Conservation (phyloP, 2,888 invertebrate species). For the Lithophane leautieri region DNA sequence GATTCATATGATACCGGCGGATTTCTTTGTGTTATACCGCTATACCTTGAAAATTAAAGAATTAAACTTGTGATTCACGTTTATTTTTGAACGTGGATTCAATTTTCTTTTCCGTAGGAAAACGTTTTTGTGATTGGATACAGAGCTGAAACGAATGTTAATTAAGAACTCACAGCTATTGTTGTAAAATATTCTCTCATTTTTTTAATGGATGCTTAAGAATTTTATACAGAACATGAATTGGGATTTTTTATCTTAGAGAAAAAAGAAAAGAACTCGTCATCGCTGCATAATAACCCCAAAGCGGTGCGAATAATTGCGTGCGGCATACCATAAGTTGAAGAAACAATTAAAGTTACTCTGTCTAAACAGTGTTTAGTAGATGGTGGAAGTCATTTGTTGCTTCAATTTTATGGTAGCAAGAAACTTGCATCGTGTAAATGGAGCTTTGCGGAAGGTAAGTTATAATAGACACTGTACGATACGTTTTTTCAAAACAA, state of each 20-base stretch:
- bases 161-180: not conserved
- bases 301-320: not conserved
- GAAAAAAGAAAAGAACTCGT: not conserved
- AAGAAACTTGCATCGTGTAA: not conserved
- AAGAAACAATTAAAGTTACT: not conserved
- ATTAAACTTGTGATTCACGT: slow-evolving; percentile 25
- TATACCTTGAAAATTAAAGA: slow-evolving; percentile 21
- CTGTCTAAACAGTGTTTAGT: not conserved
- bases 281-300: not conserved
- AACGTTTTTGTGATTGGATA: slow-evolving; percentile 5
- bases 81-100: slow-evolving; percentile 27
- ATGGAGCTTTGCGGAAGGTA: not conserved
- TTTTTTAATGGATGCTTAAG: not conserved
- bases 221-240: not conserved
- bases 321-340: not conserved
- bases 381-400: not conserved
- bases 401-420: not conserved
- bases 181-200: not conserved
- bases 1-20: slow-evolving; percentile 35
- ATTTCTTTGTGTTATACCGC: slow-evolving; percentile 24
- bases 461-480: no score
- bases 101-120: slow-evolving; percentile 19
- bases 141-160: not conserved
- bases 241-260: not conserved
- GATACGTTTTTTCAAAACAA: not conserved